Base-by-base conservation (phyloP, 2,797 vertebrate genomes). In the Decapterus maruadsi region DNA sequence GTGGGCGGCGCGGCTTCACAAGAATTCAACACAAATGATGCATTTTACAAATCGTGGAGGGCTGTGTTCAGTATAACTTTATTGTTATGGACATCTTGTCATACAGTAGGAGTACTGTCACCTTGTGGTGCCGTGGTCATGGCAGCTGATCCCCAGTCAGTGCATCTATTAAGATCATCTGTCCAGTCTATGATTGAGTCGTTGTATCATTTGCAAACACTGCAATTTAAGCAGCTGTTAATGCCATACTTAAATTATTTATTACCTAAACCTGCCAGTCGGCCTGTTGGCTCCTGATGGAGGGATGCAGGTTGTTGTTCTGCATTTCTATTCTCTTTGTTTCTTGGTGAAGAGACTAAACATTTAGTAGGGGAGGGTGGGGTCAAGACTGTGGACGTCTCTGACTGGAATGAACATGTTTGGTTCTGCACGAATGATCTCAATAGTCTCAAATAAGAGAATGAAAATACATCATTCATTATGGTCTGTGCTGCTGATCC, bases 41-140 rank as follows among this genome's bases (percentile, higher is more conserved):
- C 45, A 62, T 82, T 84, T 80, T 72, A 81, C 50, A 62, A 72
- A 74, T 69, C 19, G 42, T 42, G 13, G 43, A 69, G 46, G 22
- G 19, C 34, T 74, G 29, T 13, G 62, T 70, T 75, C 3, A 7
- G 34, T 55, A 19, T 67, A 4, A 48, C 68, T 58, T 82, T 54
- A 70, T 64, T 63, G 34, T 61, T 54, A 36, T 58, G 22, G 17
- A 36, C 10, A 57, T 63, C 61, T 73, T 64, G 51, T n/a, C 26
- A 70, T 50, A 26, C 26, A 26, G 26, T 26, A 26, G 11, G 11
- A 61, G 6, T 71, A 38, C n/a, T 29, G 50, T 60, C 12, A 19
- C 8, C 36, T 66, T 20, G 4, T 29, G 19, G 38, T 68, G 16
- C 13, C 20, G 4, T 53, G 48, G 12, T 53, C 34, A 34, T 62